Percentiles rank a stretch among this genome's conserved stretches.
phyloP scores from a whole-genome alignment of 2,888 invertebrate genomes.

The Dolichomitus sp. region DNA sequence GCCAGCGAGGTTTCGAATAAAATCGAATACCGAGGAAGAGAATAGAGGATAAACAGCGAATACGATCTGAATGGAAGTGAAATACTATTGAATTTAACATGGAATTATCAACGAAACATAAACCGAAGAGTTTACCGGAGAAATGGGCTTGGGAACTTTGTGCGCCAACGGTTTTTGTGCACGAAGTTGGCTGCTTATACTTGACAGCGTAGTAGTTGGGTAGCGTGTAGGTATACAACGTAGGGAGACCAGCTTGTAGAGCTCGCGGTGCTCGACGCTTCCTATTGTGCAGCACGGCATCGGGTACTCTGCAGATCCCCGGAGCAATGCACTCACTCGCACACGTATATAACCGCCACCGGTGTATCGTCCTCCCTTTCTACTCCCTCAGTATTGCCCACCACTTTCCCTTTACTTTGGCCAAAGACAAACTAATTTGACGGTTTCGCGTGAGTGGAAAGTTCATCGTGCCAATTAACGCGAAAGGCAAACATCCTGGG shows the following conservation, averaged over 20 bases:
- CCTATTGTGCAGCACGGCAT: constrained; percentile 27
- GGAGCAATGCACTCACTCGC: constrained; percentile 27
- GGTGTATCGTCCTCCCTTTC: constrained; percentile 28
- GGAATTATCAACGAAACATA: constrained; percentile 1
- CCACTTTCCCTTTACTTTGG: constrained; percentile 61
- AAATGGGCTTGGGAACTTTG: not conserved
- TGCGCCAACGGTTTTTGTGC: constrained; percentile 18
- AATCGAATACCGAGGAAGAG: not conserved
- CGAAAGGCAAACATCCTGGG: constrained; percentile 68
- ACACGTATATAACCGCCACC: constrained; percentile 7
- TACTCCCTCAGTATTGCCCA: constrained; percentile 49
- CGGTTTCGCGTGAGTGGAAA: constrained; percentile 71
- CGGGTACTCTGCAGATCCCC: constrained; percentile 5
- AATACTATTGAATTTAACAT: constrained; percentile 2
- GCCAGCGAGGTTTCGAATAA: not conserved
- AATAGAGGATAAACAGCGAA: not conserved
- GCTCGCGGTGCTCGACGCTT: constrained; percentile 10
- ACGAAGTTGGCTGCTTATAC: constrained; percentile 8
- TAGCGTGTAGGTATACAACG: constrained; percentile 22
- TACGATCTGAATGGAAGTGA: not conserved
- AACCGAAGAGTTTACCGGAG: not conserved
- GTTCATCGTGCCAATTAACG: constrained; percentile 72
- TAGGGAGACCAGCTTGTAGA: constrained; percentile 12
- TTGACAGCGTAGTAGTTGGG: constrained; percentile 1
- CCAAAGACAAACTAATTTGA: constrained; percentile 71